phyloP scores from a whole-genome alignment of 2,888 invertebrate genomes.

The Omphaloscelis lunosa region DNA sequence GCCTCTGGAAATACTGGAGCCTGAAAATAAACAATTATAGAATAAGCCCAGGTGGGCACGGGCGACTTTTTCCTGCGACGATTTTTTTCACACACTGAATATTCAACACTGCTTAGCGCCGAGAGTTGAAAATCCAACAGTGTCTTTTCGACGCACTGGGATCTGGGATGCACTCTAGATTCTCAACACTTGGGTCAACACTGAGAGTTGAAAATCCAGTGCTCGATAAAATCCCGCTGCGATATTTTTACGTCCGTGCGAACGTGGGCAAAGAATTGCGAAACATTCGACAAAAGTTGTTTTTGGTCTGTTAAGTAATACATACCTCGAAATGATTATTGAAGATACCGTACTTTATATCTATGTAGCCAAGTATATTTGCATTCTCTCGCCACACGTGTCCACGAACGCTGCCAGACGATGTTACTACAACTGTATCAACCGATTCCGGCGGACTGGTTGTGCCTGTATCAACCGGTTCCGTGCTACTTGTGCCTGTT shows the following conservation, averaged over 20 bases:
- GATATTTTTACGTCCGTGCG: too few species aligned
- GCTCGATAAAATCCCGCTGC: too few species aligned
- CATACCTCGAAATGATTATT: constrained; percentile 75
- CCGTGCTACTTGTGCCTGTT: background rate
- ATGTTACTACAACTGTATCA: constrained; percentile 68
- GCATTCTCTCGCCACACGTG: constrained; percentile 62
- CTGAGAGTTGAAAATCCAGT: too few species aligned
- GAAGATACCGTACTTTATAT: constrained; percentile 81
- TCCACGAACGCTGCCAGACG: constrained; percentile 76
- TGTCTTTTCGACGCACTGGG: too few species aligned
- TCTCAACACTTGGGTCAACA: too few species aligned
- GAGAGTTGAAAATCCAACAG: too few species aligned
- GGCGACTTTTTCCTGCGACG: too few species aligned
- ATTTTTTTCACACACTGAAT: too few species aligned
- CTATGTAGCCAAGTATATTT: constrained; percentile 75
- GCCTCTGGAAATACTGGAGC: constrained; percentile 69
- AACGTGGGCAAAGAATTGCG: background rate
- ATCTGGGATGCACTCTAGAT: too few species aligned
- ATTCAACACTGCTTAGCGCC: too few species aligned
- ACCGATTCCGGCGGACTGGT: background rate
- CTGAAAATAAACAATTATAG: constrained; percentile 70
- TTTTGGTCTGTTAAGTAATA: constrained; percentile 2
- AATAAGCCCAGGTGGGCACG: background rate
- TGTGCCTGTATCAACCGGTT: background rate
- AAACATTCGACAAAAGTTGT: background rate